A percentile compares a stretch with the other conserved stretches of the same genome.
Conservation (phyloP, 2,888 invertebrate species). For the Capitulum mitella region DNA sequence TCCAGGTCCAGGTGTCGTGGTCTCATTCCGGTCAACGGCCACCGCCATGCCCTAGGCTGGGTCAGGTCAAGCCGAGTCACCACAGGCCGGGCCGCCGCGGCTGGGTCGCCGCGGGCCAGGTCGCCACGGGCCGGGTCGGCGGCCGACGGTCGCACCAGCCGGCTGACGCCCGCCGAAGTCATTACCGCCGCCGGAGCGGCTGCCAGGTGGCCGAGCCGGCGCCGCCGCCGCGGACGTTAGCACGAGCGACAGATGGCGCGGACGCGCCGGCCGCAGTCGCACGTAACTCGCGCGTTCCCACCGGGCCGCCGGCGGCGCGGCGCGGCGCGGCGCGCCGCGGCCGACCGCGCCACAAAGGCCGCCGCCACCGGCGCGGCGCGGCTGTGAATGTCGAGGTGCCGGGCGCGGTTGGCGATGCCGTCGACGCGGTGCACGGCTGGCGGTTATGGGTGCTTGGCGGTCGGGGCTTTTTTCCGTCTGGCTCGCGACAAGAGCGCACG, state of each 20-base stretch:
- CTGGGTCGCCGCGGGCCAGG: no score
- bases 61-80: no score
- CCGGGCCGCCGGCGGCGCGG: not conserved
- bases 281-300: not conserved
- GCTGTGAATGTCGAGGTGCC: not conserved
- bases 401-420: not conserved
- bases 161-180: not conserved
- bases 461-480: not conserved
- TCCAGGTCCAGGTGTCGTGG: no score
- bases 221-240: not conserved
- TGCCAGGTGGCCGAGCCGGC: not conserved
- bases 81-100: no score
- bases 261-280: not conserved
- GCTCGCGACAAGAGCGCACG: no score
- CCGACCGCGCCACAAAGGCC: not conserved
- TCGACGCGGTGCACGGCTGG: not conserved
- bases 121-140: not conserved
- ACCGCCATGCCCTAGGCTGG: no score
- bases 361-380: not conserved
- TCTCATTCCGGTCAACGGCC: no score
- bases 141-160: not conserved
- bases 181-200: not conserved
- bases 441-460: slow-evolving; percentile 2
- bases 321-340: not conserved
- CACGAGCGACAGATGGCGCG: not conserved